Conservation (phyloP, 2,797 vertebrate genomes). For the Neosalanx taihuensis region DNA sequence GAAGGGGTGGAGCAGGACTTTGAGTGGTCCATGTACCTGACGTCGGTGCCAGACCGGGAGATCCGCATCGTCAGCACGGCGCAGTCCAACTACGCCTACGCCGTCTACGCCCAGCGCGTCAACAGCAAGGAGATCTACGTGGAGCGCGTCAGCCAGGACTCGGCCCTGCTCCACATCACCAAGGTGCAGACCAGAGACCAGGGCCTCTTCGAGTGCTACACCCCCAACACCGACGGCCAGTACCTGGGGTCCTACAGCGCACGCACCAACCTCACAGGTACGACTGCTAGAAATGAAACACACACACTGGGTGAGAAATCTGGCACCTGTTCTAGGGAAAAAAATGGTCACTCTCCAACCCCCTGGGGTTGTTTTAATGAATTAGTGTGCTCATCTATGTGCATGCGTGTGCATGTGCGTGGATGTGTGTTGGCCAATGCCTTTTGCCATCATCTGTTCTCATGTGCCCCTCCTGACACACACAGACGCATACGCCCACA, state of each 20-base stretch:
- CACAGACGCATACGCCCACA: slow-evolving; percentile 10
- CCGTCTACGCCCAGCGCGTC: slow-evolving; percentile 76
- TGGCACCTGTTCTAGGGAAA: slow-evolving; percentile 37
- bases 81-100: slow-evolving; percentile 81
- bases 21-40: slow-evolving; percentile 88
- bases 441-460: slow-evolving; percentile 16
- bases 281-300: slow-evolving; percentile 47
- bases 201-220: slow-evolving; percentile 90
- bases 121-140: slow-evolving; percentile 78
- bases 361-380: slow-evolving; percentile 16
- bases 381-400: not conserved
- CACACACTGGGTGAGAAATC: not conserved
- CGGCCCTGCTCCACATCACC: slow-evolving; percentile 82
- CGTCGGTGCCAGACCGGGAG: slow-evolving; percentile 68
- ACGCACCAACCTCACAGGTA: slow-evolving; percentile 81
- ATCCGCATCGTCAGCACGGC: slow-evolving; percentile 88
- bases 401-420: too few species aligned
- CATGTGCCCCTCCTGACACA: slow-evolving; percentile 1
- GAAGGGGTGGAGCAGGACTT: slow-evolving; percentile 83
- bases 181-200: slow-evolving; percentile 80
- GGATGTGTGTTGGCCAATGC: slow-evolving; percentile 7
- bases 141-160: slow-evolving; percentile 79
- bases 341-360: slow-evolving; percentile 1
- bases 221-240: slow-evolving; percentile 78
- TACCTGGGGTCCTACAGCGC: slow-evolving; percentile 85